These are phyloP conservation scores for Microctenopoma lineatum DNA, from an alignment of 2,797 vertebrate genomes.

Conservation along the genomic window DNA sequence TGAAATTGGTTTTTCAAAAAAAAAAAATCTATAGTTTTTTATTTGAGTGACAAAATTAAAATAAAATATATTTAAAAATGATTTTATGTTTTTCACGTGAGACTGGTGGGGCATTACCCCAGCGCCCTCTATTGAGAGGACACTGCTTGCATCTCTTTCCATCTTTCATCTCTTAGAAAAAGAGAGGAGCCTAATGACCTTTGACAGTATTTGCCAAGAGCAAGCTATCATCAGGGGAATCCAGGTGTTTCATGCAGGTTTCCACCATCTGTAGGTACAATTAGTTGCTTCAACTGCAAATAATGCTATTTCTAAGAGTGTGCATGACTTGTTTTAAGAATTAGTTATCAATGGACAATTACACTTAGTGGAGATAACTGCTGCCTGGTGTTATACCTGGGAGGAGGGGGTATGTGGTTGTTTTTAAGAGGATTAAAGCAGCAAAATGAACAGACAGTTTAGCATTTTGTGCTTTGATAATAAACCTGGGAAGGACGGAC, in stretches of 20 bases:
- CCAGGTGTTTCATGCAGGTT: constrained; percentile 47
- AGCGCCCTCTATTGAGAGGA: too few species aligned
- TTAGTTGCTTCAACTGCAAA: constrained; percentile 25
- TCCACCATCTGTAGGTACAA: constrained; percentile 39
- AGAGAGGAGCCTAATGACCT: constrained; percentile 50
- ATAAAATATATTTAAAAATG: too few species aligned
- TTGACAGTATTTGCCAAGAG: constrained; percentile 52
- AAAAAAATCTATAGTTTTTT: too few species aligned
- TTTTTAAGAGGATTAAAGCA: constrained; percentile 54
- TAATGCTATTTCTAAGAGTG: constrained; percentile 5
- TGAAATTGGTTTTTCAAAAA: too few species aligned
- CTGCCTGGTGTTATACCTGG: constrained; percentile 11
- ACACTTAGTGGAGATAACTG: constrained; percentile 9
- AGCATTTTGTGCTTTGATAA: constrained; percentile 46
- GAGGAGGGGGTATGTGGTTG: background rate
- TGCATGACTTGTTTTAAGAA: constrained; percentile 9
- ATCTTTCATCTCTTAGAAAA: constrained; percentile 25
- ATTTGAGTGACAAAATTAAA: too few species aligned
- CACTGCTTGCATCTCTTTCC: background rate
- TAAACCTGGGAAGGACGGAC: constrained; percentile 34
- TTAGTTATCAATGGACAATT: constrained; percentile 22
- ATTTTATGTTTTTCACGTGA: too few species aligned
- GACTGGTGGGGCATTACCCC: too few species aligned
- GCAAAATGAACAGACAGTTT: constrained; percentile 43
- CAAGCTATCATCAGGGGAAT: constrained; percentile 48